Evolutionary conservation across 1,140 invertebrate genomes (phyloP).

Genomic region (Drosophila asahinai): DNA sequence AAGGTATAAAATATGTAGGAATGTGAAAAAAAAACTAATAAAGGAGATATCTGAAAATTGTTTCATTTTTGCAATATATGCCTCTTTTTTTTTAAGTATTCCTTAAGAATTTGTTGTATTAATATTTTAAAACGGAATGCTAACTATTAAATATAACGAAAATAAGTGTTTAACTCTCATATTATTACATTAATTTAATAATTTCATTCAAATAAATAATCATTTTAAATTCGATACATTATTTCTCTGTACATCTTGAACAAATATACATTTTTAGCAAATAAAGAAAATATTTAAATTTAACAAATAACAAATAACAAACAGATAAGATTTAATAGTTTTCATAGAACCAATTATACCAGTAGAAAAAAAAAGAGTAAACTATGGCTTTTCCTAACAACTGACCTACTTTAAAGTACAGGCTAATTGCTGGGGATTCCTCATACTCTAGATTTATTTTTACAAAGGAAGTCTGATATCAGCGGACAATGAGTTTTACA

Average conservation of each 20-base stretch:
- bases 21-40: too few species aligned
- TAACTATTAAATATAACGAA: too few species aligned
- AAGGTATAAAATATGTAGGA: too few species aligned
- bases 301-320: too few species aligned
- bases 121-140: too few species aligned
- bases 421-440: conserved; percentile 7
- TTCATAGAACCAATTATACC: not conserved
- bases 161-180: too few species aligned
- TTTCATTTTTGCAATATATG: too few species aligned
- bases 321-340: not conserved
- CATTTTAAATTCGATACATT: not conserved
- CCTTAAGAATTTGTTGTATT: too few species aligned
- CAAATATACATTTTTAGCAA: not conserved
- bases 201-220: not conserved
- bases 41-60: too few species aligned
- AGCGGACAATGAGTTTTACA: conserved; percentile 28
- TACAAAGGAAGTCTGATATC: conserved; percentile 39
- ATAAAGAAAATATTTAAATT: not conserved
- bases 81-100: too few species aligned
- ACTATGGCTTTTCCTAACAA: not conserved
- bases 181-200: too few species aligned
- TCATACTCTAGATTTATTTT: not conserved
- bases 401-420: not conserved
- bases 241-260: not conserved
- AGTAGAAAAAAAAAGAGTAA: not conserved